Evolutionary conservation across 2,113 vertebrate species (phyloP), one percentile per base, ranked within the genome.

Genomic region (Pygoscelis adeliae): DNA sequence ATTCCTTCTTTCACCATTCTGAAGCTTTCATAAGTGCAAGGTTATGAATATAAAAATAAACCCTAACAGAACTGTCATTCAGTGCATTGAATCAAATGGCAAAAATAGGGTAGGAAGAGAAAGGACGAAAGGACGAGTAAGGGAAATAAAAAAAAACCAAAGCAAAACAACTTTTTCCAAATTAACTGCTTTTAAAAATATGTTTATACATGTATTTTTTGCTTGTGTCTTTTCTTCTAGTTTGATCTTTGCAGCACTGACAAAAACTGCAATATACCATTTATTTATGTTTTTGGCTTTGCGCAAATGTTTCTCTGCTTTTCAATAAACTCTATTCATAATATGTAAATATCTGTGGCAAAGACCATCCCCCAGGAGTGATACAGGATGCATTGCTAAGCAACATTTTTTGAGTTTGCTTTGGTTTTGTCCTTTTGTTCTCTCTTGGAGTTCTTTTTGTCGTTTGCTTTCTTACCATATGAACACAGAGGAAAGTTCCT

Each of bases 341-440:
- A 70, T 59, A 89, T 38, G 42, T 95, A 95, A 92, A 93, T 90
- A 93, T 86, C 20, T 80, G 62, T 86, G 76, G 55, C 83, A 94
- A 96, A 95, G 92, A 93, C 47, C 65, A 71, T 87, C 32, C 36
- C 67, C 59, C 73, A 58, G 58, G 78, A 90, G 84, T 87, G 65
- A 67, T 52, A 78, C 47, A 95, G 56, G 76, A 78, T 67, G 59
- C 59, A 97, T 63, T 89, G 47, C 85, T 89, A 94, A 83, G 86
- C 76, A 92, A 87, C 50, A 44, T 78, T 78, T 86, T 93, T 88
- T 78, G 5, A 73, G 47, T 78, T 90, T 84, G 29, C 61, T 90
- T 92, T 90, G 42, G 21, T 86, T 95, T 93, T 92, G 53, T 73
- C 65, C 30, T 95, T 92, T 96, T 90, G 49, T 94, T 96, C 83